Percentiles rank a stretch among this genome's conserved stretches.
Conservation (phyloP, 2,113 vertebrate genomes). For the Tringa solitaria region DNA sequence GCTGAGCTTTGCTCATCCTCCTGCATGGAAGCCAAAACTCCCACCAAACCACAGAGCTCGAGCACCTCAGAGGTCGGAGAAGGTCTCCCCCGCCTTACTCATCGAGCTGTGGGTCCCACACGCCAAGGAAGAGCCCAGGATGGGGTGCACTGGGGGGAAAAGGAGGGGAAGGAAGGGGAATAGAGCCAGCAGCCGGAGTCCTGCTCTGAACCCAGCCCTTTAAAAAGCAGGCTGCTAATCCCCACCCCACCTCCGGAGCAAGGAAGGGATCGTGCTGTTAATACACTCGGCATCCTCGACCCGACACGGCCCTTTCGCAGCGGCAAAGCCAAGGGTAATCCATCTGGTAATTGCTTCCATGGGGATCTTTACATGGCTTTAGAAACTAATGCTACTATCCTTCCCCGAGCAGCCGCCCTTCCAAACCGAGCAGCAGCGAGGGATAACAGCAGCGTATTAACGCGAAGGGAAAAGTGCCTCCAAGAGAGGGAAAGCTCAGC, state of each 20-base stretch:
- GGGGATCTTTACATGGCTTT: conserved; percentile 53
- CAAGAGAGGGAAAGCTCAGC: not conserved
- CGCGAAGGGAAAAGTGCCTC: not conserved
- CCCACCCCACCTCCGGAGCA: not conserved
- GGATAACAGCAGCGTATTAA: not conserved
- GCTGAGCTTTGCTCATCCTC: conserved; percentile 2
- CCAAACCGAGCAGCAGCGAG: not conserved
- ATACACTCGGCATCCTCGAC: not conserved
- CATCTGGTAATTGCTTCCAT: conserved; percentile 52
- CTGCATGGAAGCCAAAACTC: not conserved
- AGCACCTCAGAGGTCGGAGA: not conserved
- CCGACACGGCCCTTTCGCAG: not conserved
- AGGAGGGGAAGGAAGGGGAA: not conserved
- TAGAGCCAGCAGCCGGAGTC: not conserved
- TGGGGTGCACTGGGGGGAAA: accelerated
- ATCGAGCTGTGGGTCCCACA: accelerated
- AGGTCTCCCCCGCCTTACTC: not conserved
- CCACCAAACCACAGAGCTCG: not conserved
- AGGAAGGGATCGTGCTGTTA: not conserved
- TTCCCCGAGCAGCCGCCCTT: not conserved
- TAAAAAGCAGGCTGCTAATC: conserved; percentile 10
- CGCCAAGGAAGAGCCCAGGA: not conserved
- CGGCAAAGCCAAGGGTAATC: conserved; percentile 35
- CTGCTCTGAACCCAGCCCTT: not conserved
- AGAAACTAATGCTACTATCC: conserved; percentile 30